phyloP scores from a whole-genome alignment of 2,888 invertebrate genomes.

The Alsophila aescularia region DNA sequence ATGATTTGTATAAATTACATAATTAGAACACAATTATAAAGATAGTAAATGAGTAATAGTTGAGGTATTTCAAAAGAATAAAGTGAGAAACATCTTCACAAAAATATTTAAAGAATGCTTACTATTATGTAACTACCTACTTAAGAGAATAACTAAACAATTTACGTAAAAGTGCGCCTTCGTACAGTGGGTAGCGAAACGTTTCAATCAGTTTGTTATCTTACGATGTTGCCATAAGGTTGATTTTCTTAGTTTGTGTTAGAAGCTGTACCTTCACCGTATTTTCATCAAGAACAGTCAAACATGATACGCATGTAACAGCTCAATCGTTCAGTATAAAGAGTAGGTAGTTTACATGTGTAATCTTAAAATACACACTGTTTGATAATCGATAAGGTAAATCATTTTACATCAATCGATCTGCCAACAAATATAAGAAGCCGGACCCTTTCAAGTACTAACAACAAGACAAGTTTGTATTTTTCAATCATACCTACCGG shows the following conservation, averaged over 20 bases:
- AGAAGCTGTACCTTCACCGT: constrained; percentile 27
- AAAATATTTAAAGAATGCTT: constrained; percentile 26
- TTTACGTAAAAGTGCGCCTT: constrained; percentile 28
- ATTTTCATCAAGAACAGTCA: constrained; percentile 50
- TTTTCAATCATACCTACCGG: constrained; percentile 43
- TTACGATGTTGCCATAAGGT: constrained; percentile 19
- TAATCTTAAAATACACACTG: constrained; percentile 54
- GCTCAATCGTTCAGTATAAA: constrained; percentile 55
- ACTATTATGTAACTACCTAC: constrained; percentile 35
- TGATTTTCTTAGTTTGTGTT: constrained; percentile 18
- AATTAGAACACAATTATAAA: neutral
- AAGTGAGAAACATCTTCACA: constrained; percentile 25
- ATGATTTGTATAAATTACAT: neutral
- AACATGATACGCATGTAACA: constrained; percentile 51
- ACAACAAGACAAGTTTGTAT: constrained; percentile 41
- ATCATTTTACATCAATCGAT: constrained; percentile 60
- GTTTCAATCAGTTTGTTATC: constrained; percentile 5
- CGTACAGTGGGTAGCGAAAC: constrained; percentile 5
- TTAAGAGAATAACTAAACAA: constrained; percentile 30
- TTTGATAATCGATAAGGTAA: constrained; percentile 64
- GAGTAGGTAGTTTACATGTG: constrained; percentile 51
- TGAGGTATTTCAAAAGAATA: constrained; percentile 14
- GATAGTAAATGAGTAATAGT: constrained; percentile 7
- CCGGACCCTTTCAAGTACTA: constrained; percentile 51
- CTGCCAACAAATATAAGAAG: constrained; percentile 9